Percentiles rank a stretch among this genome's conserved stretches.
phyloP scores from a whole-genome alignment of 2,888 invertebrate species.

The Drosophila meridionalis region DNA sequence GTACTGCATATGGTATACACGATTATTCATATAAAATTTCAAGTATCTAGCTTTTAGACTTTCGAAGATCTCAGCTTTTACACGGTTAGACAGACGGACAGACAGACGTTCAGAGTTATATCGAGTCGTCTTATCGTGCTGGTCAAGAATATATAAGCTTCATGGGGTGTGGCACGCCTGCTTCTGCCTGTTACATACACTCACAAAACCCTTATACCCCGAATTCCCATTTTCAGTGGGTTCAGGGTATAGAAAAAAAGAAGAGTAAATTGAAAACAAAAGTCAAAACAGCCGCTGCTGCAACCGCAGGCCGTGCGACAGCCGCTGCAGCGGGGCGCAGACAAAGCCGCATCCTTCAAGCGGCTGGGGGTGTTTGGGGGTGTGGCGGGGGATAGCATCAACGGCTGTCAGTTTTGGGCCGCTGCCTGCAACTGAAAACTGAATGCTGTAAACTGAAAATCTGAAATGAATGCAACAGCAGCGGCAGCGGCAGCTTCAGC shows the following conservation, averaged over 20 bases:
- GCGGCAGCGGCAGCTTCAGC: neutral
- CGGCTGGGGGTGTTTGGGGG: neutral
- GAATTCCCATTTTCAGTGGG: too few species aligned
- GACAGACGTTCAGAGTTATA: too few species aligned
- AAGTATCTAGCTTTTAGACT: too few species aligned
- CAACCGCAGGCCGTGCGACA: slow-evolving; percentile 51
- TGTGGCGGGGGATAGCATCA: neutral
- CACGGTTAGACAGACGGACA: too few species aligned
- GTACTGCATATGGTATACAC: too few species aligned
- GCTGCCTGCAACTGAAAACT: slow-evolving; percentile 48
- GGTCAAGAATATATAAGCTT: too few species aligned
- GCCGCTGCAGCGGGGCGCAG: neutral
- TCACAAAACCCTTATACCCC: too few species aligned
- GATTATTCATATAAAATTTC: too few species aligned
- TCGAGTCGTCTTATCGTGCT: too few species aligned
- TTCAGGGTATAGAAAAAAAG: neutral
- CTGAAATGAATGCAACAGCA: slow-evolving; percentile 36
- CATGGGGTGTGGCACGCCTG: too few species aligned
- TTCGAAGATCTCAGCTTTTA: too few species aligned
- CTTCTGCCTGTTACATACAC: too few species aligned
- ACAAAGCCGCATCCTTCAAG: slow-evolving; percentile 13
- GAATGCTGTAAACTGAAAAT: slow-evolving; percentile 22
- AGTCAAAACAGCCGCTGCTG: slow-evolving; percentile 13
- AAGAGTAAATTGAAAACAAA: slow-evolving; percentile 10
- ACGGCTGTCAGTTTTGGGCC: slow-evolving; percentile 42